Base-by-base conservation (phyloP, 2,797 vertebrate species). In the Cuculus canorus region DNA sequence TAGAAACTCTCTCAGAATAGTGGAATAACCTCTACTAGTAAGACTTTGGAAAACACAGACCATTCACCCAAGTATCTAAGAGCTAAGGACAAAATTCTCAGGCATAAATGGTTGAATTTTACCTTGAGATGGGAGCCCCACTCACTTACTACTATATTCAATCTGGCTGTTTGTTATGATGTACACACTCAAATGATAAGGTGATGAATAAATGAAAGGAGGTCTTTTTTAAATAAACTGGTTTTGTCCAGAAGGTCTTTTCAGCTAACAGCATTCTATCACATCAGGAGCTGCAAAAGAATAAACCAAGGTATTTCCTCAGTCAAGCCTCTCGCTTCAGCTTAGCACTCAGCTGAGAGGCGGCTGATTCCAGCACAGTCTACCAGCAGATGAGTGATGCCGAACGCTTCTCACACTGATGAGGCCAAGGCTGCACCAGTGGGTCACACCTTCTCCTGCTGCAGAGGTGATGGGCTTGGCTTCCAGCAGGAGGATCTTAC, bases 381-480 rank as follows among this genome's bases (percentile, higher is more conserved):
- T n/a, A 30, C 19, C 22, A 70, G 28, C 1, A 0, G 35, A 37
- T 3, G 8, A 33, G 17, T n/a, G 56, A 52, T 12, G 39, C n/a
- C 76, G 35, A 47, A 32, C 27, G 0, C 1, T 21, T 60, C 22
- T 16, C 1, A 1, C 0, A 0, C 28, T 28, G 32, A 61, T 65
- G 33, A 4, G 30, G 41, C 45, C 2, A 1, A 80, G 37, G 8
- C 25, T n/a, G 24, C 39, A 78, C 9, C 22, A n/a, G 48, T 1
- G 9, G 18, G 11, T 61, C 13, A 5, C 35, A 33, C 15, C 28
- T 13, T 84, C 43, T 39, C 52, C 13, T 50, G 63, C 9, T 1
- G 0, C 4, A 2, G 37, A 15, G 28, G 10, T 6, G 17, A 37
- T 28, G 39, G 24, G 17, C 39, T 81, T 57, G 9, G 33, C 48